Conservation (phyloP, 2,797 vertebrate species). For the Clarias pachynema region DNA sequence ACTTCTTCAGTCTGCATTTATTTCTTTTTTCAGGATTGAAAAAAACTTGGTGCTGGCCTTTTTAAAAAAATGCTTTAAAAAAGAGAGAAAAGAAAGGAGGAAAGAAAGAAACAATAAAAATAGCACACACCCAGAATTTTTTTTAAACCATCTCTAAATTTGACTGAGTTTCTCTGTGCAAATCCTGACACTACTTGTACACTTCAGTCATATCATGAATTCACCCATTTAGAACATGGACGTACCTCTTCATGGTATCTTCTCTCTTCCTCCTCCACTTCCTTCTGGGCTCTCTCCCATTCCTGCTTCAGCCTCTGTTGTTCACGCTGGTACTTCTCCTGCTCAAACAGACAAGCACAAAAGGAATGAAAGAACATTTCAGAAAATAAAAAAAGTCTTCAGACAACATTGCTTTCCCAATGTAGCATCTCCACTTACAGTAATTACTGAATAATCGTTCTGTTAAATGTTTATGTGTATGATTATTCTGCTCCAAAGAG, state of each 20-base stretch:
- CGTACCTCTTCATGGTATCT: slow-evolving; percentile 95
- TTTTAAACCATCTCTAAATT: not conserved
- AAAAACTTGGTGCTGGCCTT: not conserved
- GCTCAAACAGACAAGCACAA: slow-evolving; percentile 60
- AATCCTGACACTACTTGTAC: not conserved
- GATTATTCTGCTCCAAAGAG: not conserved
- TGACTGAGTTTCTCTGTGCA: not conserved
- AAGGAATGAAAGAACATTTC: slow-evolving; percentile 9
- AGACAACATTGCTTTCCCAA: not conserved
- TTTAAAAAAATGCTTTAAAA: no score
- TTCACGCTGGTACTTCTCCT: slow-evolving; percentile 93
- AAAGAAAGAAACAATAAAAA: not conserved
- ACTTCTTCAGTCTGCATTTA: not conserved
- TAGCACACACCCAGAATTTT: no score
- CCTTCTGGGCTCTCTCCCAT: slow-evolving; percentile 95
- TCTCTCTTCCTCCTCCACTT: slow-evolving; percentile 93
- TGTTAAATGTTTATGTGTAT: not conserved
- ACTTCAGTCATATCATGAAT: not conserved
- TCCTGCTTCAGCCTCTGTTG: slow-evolving; percentile 95
- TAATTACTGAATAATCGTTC: not conserved
- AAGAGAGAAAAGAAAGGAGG: no score
- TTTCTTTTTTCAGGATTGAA: not conserved
- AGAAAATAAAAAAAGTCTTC: not conserved
- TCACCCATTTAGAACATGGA: not conserved
- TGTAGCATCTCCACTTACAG: not conserved